Evolutionary conservation across 2,888 invertebrate genomes (phyloP).

Genomic region (Schrankia costaestrigalis): DNA sequence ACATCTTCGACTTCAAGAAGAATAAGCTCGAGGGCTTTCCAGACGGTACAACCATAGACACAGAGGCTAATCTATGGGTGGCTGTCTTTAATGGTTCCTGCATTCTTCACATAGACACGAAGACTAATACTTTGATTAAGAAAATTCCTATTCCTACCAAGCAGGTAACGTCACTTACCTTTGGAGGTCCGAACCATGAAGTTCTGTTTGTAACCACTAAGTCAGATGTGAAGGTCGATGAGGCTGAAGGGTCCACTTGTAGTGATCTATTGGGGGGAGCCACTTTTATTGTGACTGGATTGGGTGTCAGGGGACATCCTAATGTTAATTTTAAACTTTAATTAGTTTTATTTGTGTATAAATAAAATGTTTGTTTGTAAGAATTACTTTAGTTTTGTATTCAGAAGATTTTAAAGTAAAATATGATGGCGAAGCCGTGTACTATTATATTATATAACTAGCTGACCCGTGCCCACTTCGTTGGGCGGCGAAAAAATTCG

Average conservation of each 20-base stretch:
- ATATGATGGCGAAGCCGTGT: too few species aligned
- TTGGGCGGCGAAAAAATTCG: too few species aligned
- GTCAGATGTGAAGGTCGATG: slow-evolving; percentile 66
- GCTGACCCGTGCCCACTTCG: too few species aligned
- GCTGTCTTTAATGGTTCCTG: slow-evolving; percentile 84
- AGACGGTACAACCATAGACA: slow-evolving; percentile 89
- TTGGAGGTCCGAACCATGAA: slow-evolving; percentile 85
- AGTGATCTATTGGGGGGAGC: too few species aligned
- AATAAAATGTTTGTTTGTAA: too few species aligned
- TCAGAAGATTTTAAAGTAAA: too few species aligned
- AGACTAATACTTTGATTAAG: slow-evolving; percentile 75
- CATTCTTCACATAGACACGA: slow-evolving; percentile 78
- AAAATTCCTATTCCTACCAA: slow-evolving; percentile 79
- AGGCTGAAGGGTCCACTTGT: slow-evolving; percentile 67
- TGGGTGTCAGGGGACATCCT: slow-evolving; percentile 57
- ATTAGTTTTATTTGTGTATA: too few species aligned
- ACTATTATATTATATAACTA: too few species aligned
- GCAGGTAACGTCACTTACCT: slow-evolving; percentile 86
- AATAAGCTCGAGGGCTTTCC: slow-evolving; percentile 69
- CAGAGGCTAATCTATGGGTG: slow-evolving; percentile 88
- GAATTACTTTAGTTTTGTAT: too few species aligned
- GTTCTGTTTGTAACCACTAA: slow-evolving; percentile 84
- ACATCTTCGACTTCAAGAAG: slow-evolving; percentile 80
- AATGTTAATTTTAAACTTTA: slow-evolving; percentile 5
- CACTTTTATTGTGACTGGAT: slow-evolving; percentile 82